These are phyloP conservation scores for Apodemus sylvaticus DNA, from an alignment of 2,113 vertebrate genomes.

Conservation along the genomic window DNA sequence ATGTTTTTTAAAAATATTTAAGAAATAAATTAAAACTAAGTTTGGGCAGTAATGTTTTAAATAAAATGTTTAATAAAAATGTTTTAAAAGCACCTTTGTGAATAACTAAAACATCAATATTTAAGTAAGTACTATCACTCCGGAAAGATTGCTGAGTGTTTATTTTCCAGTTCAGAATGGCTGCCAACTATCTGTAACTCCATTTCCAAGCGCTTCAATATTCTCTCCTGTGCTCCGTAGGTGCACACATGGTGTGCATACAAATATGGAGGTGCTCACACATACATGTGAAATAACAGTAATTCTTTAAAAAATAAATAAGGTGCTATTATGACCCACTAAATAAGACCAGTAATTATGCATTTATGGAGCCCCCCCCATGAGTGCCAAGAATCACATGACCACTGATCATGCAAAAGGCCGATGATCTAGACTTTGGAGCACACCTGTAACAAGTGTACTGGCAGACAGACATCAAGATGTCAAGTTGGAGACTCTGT, in stretches of 20 bases:
- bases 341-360: constrained; percentile 3
- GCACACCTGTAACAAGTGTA: background rate
- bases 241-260: background rate
- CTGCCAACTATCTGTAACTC: background rate
- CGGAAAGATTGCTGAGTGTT: too few relatives aligned
- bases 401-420: background rate
- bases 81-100: constrained; percentile 12
- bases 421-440: background rate
- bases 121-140: background rate
- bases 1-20: background rate
- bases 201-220: background rate
- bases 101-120: constrained; percentile 6
- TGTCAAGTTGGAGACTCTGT: background rate
- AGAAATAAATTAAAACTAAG: background rate
- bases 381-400: background rate
- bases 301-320: background rate
- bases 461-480: background rate
- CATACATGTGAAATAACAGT: background rate
- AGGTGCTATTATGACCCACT: background rate
- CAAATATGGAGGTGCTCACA: background rate
- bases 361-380: background rate
- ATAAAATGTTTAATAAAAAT: too few relatives aligned
- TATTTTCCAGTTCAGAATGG: background rate
- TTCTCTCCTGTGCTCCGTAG: background rate
- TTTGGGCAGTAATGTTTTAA: background rate